Conservation (phyloP, 1,140 invertebrate genomes). For the Caerostris darwini region DNA sequence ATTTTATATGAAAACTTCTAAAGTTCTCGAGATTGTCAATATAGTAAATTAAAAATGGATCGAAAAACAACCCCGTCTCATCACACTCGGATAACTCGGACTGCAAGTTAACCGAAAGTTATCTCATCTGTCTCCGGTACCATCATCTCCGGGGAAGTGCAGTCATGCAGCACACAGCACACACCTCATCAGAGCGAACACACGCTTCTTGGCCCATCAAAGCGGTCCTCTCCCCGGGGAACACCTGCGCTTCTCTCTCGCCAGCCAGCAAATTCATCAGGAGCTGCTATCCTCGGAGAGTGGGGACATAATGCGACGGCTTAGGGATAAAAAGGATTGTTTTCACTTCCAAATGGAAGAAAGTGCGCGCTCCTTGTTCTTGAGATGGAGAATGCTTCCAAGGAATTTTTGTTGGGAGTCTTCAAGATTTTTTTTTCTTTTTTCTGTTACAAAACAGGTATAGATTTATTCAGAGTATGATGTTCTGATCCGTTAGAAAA, state of each 20-base stretch:
- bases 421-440: too few relatives aligned
- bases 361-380: too few relatives aligned
- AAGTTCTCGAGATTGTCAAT: too few relatives aligned
- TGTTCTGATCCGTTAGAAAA: too few relatives aligned
- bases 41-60: too few relatives aligned
- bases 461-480: too few relatives aligned
- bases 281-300: not conserved
- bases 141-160: not conserved
- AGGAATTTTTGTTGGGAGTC: too few relatives aligned
- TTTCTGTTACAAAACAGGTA: too few relatives aligned
- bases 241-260: slow-evolving; percentile 2
- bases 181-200: not conserved
- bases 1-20: too few relatives aligned
- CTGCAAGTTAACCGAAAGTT: not conserved
- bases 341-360: slow-evolving; percentile 20
- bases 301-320: not conserved
- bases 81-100: too few relatives aligned
- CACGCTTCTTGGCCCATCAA: slow-evolving; percentile 19
- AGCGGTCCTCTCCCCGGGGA: not conserved
- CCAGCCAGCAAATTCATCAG: slow-evolving; percentile 14
- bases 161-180: not conserved
- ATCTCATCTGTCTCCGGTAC: not conserved
- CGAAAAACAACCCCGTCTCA: too few relatives aligned
- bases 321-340: not conserved
- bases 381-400: too few relatives aligned